phyloP scores from a whole-genome alignment of 2,113 vertebrate species.

The Mastomys coucha region DNA sequence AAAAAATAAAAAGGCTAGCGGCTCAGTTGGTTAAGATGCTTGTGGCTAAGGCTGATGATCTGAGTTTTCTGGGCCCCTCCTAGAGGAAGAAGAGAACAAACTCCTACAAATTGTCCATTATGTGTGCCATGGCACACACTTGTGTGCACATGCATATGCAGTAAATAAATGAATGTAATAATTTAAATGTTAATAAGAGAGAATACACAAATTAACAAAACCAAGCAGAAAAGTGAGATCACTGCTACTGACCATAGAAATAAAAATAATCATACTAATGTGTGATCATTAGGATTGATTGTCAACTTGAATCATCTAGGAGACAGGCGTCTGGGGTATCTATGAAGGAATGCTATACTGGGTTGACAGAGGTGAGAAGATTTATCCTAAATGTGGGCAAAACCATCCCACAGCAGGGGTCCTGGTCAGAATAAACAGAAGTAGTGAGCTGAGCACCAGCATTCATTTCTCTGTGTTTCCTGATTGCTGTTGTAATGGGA shows the following conservation, averaged over 20 bases:
- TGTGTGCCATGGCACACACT: neutral
- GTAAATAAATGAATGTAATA: neutral
- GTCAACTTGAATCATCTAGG: neutral
- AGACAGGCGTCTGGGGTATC: neutral
- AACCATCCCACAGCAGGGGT: neutral
- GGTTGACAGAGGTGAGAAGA: neutral
- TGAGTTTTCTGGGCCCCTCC: neutral
- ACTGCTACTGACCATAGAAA: neutral
- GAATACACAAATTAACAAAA: neutral
- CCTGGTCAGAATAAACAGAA: neutral
- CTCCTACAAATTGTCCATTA: fast-evolving
- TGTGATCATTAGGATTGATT: neutral
- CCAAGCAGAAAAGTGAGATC: neutral
- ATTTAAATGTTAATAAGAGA: neutral
- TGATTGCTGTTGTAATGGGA: too few species aligned
- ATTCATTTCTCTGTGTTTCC: neutral
- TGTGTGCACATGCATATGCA: neutral
- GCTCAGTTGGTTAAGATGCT: neutral
- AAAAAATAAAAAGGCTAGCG: neutral
- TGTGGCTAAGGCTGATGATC: neutral
- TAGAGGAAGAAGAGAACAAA: neutral
- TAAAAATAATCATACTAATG: neutral
- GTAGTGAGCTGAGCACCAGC: neutral
- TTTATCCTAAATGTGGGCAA: neutral
- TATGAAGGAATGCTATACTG: neutral